Base-by-base conservation (phyloP, 2,888 invertebrate genomes). In the Julus scanicus region DNA sequence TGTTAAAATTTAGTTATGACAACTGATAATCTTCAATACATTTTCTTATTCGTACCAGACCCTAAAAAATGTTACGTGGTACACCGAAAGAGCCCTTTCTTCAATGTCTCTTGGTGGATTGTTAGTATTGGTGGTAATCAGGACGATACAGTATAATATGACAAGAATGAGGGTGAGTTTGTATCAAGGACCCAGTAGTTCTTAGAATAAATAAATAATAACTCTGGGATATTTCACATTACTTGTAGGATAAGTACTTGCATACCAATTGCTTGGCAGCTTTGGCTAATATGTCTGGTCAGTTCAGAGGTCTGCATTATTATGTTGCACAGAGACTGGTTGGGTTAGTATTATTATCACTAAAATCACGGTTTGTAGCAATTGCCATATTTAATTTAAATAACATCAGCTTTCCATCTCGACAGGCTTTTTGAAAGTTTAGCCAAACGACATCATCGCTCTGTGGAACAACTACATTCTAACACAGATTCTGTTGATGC, bases 181-280 rank as follows among this genome's bases (percentile, higher is more conserved):
- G 71, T 8, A 29, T 71, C 17, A 6, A n/a, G 53, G 2, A 53
- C 0, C 48, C 1, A 48, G 13, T 0, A 13, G 13, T 6, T 1
- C 1, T 48, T 48, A 48, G 1, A 48, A 48, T 48, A 13, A 48
- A 48, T 29, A 29, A 29, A 29, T 29, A 48, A 11, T 48, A 48
- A 13, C 1, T 48, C 48, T 11, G 53, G 17, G 11, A 53, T 53
- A 44, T 8, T 53, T 53, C 53, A 53, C 5, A 53, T 15, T 13
- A 3, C 17, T 53, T 87, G 29, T 57, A 95, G 94, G 99, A 99
- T 92, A 98, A 98, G 92, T 99, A 99, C 92, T 94, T 99, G 29
- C 99, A 99, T 92, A 99, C 99, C 3, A 99, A 99, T 93, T 99
- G 99, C 92, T 93, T 99, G 90, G 99, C 99, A 2, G 99, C 99